Evolutionary conservation across 1,140 invertebrate species (phyloP), one percentile per base, ranked within the genome.

Genomic region (Marisa cornuarietis): DNA sequence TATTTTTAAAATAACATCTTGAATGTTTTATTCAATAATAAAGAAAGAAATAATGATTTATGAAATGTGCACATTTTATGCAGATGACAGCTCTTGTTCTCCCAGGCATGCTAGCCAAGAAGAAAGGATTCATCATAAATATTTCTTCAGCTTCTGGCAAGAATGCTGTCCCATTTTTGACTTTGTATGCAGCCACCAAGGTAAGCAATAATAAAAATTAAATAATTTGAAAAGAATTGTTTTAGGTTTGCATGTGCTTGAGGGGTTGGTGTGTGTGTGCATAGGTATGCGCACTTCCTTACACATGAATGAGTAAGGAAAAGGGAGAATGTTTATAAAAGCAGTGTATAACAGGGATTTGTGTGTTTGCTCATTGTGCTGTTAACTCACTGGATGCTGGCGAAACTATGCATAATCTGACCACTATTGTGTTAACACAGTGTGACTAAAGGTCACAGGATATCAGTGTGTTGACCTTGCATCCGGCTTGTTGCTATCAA

Each of bases 131-230:
- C 0, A 93, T 99, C 52, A 95, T 99, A 69, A 99, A 99, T 89
- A 92, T 99, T 54, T 95, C 97, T 1, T 99, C 98, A 18, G 94
- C 94, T 0, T 93, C 96, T 0, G 95, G 95, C 2, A 90, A 94
- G 2, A 94, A 95, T 81, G 96, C 96, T 0, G 94, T 94, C 81
- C 96, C 97, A 10, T 92, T 99, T 63, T 92, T 99, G 5, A 93
- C 95, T 18, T 94, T 98, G 0, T 99, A 99, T 86, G 94, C 95
- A 31, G 96, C 96, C 42, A 94, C 95, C 71, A 99, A 99, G 93
- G 95, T 95, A 90, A 89, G 79, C 14, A 16, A 42, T 73, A 22
- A 71, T 42, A 42, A 42, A 42, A 42, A 69, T 69, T 69, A 0
- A 42, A 18, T 69, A 14, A 69, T 69, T 69, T 26, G 42, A 69